Percentiles rank a stretch among this genome's conserved stretches.
Conservation (phyloP, 1,140 invertebrate species). For the Caenorhabditis inopinata region DNA sequence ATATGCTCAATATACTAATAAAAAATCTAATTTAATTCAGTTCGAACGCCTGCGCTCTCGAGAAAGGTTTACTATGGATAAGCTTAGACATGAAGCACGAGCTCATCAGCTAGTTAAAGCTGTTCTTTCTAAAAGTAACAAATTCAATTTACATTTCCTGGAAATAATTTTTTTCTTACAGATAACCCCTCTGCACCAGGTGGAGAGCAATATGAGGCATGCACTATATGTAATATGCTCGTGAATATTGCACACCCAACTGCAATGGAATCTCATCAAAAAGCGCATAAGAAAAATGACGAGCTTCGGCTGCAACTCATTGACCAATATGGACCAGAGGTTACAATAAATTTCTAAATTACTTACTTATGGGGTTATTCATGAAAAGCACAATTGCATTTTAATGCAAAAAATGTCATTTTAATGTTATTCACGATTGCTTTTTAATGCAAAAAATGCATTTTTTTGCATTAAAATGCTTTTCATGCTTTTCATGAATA, state of each 20-base stretch:
- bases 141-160: too few species aligned
- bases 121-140: not conserved
- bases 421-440: too few species aligned
- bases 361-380: too few species aligned
- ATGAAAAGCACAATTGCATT: too few species aligned
- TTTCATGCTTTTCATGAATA: too few species aligned
- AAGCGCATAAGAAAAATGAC: conserved; percentile 52
- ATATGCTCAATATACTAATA: not conserved
- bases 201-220: conserved; percentile 42
- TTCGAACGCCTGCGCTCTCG: not conserved
- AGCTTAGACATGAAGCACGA: not conserved
- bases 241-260: conserved; percentile 49
- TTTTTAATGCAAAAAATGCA: too few species aligned
- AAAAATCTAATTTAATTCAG: not conserved
- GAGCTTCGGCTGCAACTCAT: conserved; percentile 41
- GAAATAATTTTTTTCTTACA: too few species aligned
- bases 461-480: too few species aligned
- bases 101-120: conserved; percentile 1
- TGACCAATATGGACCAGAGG: conserved; percentile 27
- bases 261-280: conserved; percentile 48
- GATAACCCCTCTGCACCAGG: not conserved
- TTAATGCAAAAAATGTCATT: too few species aligned
- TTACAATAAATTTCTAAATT: too few species aligned
- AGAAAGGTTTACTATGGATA: not conserved
- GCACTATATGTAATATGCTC: conserved; percentile 46